These are phyloP conservation scores for Bufotes viridis DNA, from an alignment of 2,797 vertebrate genomes.

Conservation along the genomic window DNA sequence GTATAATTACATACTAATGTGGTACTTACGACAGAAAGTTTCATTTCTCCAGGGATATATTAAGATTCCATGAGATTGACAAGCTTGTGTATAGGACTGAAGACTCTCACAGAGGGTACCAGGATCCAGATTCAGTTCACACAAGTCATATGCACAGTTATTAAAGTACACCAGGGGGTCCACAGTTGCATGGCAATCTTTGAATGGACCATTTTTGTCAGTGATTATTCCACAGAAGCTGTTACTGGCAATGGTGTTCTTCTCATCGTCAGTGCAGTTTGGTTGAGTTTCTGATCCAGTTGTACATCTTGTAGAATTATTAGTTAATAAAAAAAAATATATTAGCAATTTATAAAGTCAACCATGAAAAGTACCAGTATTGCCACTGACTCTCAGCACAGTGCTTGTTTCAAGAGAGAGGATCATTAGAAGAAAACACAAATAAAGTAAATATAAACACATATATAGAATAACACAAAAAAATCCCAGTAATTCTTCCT, in stretches of 20 bases:
- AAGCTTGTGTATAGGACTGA: conserved; percentile 69
- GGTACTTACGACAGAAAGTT: conserved; percentile 71
- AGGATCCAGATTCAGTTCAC: conserved; percentile 61
- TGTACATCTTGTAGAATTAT: conserved; percentile 64
- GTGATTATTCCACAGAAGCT: conserved; percentile 69
- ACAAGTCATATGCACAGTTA: conserved; percentile 68
- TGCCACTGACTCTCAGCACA: not conserved
- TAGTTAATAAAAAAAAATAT: not conserved
- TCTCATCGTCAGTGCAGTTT: conserved; percentile 62
- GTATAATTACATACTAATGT: too few species aligned
- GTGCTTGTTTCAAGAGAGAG: too few species aligned
- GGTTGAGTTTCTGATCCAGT: conserved; percentile 34
- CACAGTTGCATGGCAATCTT: conserved; percentile 63
- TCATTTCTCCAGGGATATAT: conserved; percentile 67
- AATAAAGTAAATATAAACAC: too few species aligned
- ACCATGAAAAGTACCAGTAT: not conserved
- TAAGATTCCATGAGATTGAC: conserved; percentile 63
- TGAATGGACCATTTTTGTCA: conserved; percentile 61
- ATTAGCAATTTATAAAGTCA: not conserved
- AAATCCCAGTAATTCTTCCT: too few species aligned
- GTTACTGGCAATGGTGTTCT: conserved; percentile 61
- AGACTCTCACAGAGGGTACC: conserved; percentile 67
- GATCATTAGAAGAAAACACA: too few species aligned
- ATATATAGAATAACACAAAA: too few species aligned
- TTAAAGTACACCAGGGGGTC: conserved; percentile 64